Evolutionary conservation across 2,888 invertebrate species (phyloP), one percentile per base, ranked within the genome.

Genomic region (Punctoribates punctum): DNA sequence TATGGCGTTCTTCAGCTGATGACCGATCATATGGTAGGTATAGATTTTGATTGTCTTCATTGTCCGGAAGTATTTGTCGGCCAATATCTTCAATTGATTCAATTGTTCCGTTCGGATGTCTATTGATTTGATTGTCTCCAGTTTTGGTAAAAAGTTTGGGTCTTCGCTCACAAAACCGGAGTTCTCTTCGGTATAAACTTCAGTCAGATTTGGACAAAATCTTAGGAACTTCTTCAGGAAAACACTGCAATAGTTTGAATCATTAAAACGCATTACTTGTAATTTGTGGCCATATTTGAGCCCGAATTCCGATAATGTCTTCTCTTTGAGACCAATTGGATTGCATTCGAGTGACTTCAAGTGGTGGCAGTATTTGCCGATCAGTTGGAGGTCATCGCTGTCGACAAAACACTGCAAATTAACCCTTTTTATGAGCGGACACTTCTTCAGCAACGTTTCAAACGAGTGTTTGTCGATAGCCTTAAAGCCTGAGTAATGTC

Each of bases 171-270:
- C 38, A 23, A 72, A 72, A 3, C 42, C 72, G n/a, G 72, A 72
- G 17, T 72, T 72, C 17, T 72, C 72, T 48, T 72, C 72, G 1
- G 72, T 42, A 48, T 72, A 72, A 9, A 72, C 72, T 48, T 72
- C 72, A 23, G 23, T 48, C 15, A 72, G 1, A 48, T 72, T 72
- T 8, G 11, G 72, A 27, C 72, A 72, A 25, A 20, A 72, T 2
- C 23, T 23, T 13, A 72, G 48, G n/a, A 72, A 72, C 72, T 72
- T 72, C n/a, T 72, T 72, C 23, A 72, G 23, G 27, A 72, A 72
- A 46, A 48, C 72, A 72, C 72, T 72, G 72, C 72, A 72, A 72
- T 72, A 72, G 23, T 72, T 72, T 11, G 72, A 72, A 13, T 72
- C 72, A 72, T 72, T 72, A 17, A 72, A 48, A 4, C 72, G 72